Evolutionary conservation across 2,797 vertebrate genomes (phyloP), one percentile per base, ranked within the genome.

Genomic region (Podarcis lilfordi): DNA sequence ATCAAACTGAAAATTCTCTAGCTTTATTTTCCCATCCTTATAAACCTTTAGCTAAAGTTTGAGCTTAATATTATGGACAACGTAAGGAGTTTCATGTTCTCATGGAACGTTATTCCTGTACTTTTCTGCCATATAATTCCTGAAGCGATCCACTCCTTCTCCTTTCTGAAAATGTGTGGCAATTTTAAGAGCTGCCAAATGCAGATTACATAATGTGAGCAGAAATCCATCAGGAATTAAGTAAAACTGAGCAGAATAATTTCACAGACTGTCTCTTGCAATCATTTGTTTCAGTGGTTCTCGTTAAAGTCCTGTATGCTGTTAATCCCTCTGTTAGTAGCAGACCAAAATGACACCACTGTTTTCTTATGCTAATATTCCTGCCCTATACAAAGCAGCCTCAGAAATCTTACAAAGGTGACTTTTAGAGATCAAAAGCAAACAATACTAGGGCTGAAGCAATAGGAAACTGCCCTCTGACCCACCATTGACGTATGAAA

Each of bases 151-250:
- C 76, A 87, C 90, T 85, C 79, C 89, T 88, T 92, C 84, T 35
- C 35, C 64, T 29, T 86, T 96, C 93, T 92, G 90, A 64, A 29
- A 92, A 64, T 85, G 92, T 89, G 93, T 88, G 91, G 91, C 61
- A 92, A 50, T 96, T 96, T 95, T 86, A 93, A 93, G 94, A 89
- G 74, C 87, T 87, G 89, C 86, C 90, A 95, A 95, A 91, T 92
- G 59, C 72, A 95, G 43, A 92, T 92, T 94, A 84, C 27, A 45
- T 92, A 93, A 93, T 85, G 66, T 11, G 80, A 94, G 92, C 93
- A 89, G 85, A 94, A 94, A 88, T 91, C 89, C 91, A 91, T 69
- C 83, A 92, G 88, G 86, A 87, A 94, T 93, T 93, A 93, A 88
- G 59, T 85, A 89, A 25, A 93, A 71, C 81, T 86, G 78, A 95